Evolutionary conservation across 2,888 invertebrate genomes (phyloP), one percentile per base, ranked within the genome.

Genomic region (Hipparchia sbordonii): DNA sequence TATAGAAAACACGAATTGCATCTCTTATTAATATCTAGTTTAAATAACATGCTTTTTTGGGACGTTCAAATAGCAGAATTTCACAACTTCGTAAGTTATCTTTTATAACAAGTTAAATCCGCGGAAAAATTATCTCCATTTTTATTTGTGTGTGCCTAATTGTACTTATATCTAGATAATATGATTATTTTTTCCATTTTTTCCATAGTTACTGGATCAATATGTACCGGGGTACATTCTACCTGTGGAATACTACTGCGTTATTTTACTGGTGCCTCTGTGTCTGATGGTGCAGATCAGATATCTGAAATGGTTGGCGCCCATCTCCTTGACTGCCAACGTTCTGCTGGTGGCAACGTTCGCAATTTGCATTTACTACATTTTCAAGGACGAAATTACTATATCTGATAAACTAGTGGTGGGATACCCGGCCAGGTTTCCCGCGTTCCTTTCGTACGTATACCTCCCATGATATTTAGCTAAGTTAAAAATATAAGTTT

Each of bases 301-400:
- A 77, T 95, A 97, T 83, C 93, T 99, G 9, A 97, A 96, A 83
- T 96, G 96, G 85, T 89, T 99, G 72, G 97, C 98, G 2, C 98
- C 98, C 0, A 97, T 98, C 84, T 99, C 99, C 0, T 94, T 97
- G 73, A 84, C 97, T 61, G 99, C 99, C 33, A 99, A 99, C 84
- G 72, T 97, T 7, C 95, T 97, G 54, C 96, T 98, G 82, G 90
- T 97, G 0, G 85, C 95, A 1, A 97, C 98, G 0, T 96, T 99
- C 79, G 94, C 91, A 46, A 96, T 99, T 79, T 97, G 97, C 33
- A 94, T 98, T 51, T 97, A 97, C 87, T 98, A 97, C 84, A 95
- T 98, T 85, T 96, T 98, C 82, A 94, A 94, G 78, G 90, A 88
- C 59, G 83, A 87, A 57, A 84, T 93, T 57, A 82, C 84, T 23